phyloP scores from a whole-genome alignment of 2,888 invertebrate species.

The Polydrusus tereticollis region DNA sequence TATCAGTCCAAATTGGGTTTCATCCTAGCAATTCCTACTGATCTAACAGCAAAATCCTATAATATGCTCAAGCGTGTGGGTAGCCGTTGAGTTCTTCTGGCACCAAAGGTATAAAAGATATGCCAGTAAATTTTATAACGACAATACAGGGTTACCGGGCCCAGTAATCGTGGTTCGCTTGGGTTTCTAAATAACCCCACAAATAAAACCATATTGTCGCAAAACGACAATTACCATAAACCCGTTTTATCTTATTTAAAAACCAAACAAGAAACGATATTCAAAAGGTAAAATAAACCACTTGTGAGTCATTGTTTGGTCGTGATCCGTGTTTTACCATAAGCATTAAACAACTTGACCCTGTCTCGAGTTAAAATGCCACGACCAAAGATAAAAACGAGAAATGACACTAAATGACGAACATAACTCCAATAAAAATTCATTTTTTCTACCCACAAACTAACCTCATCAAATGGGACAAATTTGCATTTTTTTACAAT shows the following conservation, averaged over 20 bases:
- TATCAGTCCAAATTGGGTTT: no score
- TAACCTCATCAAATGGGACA: neutral
- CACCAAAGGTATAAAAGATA: no score
- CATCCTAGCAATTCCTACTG: no score
- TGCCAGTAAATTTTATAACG: no score
- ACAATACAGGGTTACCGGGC: no score
- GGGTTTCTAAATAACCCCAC: no score
- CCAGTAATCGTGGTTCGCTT: no score
- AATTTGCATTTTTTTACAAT: no score
- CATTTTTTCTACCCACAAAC: neutral
- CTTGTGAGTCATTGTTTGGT: conserved; percentile 29
- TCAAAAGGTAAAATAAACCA: conserved; percentile 36
- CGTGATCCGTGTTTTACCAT: conserved; percentile 29
- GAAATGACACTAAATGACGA: neutral
- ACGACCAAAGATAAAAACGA: conserved; percentile 19
- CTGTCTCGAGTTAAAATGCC: conserved; percentile 23
- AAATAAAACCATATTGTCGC: neutral
- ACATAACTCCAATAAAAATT: neutral
- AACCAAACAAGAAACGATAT: conserved; percentile 1
- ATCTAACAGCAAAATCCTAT: no score
- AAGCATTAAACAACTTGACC: conserved; percentile 30
- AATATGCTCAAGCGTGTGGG: no score
- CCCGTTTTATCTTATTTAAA: neutral
- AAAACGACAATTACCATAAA: neutral
- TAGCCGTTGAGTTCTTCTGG: no score